These are phyloP conservation scores for Ageneiosus marmoratus DNA, from an alignment of 2,113 vertebrate genomes.

Conservation along the genomic window DNA sequence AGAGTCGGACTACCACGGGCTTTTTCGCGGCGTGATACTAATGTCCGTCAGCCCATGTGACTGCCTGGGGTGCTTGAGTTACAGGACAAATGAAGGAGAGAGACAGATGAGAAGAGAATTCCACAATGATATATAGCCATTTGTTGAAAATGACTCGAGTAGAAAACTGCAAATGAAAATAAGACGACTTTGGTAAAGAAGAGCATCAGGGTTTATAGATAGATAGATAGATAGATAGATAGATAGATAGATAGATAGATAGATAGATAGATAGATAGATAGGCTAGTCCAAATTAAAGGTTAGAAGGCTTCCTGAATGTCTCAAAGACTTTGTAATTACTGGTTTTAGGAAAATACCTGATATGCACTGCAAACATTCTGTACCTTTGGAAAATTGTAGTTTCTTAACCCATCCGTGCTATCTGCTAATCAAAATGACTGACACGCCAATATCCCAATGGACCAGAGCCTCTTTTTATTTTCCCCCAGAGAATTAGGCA, in stretches of 20 bases:
- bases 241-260: too few relatives aligned
- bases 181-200: slow-evolving; percentile 32
- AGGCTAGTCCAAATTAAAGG: not conserved
- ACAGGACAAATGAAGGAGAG: slow-evolving; percentile 20
- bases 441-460: slow-evolving; percentile 45
- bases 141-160: slow-evolving; percentile 3
- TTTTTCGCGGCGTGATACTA: not conserved
- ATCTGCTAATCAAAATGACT: slow-evolving; percentile 45
- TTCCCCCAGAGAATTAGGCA: slow-evolving; percentile 47
- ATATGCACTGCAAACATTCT: slow-evolving; percentile 15
- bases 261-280: too few relatives aligned
- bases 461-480: slow-evolving; percentile 36
- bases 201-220: slow-evolving; percentile 33
- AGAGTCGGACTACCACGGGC: not conserved
- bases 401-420: not conserved
- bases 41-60: not conserved
- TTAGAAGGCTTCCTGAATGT: not conserved
- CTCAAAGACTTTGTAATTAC: not conserved
- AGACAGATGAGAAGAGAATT: slow-evolving; percentile 8
- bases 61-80: slow-evolving; percentile 8
- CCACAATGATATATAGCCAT: slow-evolving; percentile 9
- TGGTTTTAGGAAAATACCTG: slow-evolving; percentile 2
- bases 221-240: too few relatives aligned
- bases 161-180: slow-evolving; percentile 41
- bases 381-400: not conserved